Evolutionary conservation across 2,113 vertebrate genomes (phyloP).

Genomic region (Ictalurus furcatus): DNA sequence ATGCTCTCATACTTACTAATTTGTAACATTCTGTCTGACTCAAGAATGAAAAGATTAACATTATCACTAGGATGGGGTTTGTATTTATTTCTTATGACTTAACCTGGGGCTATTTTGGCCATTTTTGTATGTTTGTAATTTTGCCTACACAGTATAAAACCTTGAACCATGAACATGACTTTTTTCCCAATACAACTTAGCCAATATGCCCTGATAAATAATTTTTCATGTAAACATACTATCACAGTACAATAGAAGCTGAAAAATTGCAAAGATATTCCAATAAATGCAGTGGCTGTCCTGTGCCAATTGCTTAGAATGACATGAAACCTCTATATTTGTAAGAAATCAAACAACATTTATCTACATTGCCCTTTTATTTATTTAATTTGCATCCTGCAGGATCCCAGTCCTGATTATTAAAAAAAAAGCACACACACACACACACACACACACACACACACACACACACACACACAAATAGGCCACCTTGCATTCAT

Average conservation of each 20-base stretch:
- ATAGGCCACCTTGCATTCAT: neutral
- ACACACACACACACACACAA: too few relatives aligned
- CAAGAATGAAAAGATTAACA: neutral
- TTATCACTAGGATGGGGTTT: neutral
- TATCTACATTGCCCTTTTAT: neutral
- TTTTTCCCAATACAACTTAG: neutral
- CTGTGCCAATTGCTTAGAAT: neutral
- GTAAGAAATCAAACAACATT: neutral
- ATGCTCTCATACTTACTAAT: neutral
- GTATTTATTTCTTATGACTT: neutral
- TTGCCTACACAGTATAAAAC: neutral
- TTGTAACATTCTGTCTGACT: neutral
- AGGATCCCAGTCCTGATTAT: neutral
- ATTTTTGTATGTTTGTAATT: neutral
- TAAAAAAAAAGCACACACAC: too few relatives aligned
- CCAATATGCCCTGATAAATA: neutral
- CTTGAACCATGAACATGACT: neutral
- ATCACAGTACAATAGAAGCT: too few relatives aligned
- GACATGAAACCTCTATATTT: neutral
- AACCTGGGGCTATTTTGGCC: neutral
- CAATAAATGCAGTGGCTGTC: neutral
- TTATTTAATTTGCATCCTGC: neutral
- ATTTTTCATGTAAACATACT: neutral
- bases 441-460: too few relatives aligned
- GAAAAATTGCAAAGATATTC: neutral